Base-by-base conservation (phyloP, 2,888 invertebrate species). In the Ophioninae sp. region DNA sequence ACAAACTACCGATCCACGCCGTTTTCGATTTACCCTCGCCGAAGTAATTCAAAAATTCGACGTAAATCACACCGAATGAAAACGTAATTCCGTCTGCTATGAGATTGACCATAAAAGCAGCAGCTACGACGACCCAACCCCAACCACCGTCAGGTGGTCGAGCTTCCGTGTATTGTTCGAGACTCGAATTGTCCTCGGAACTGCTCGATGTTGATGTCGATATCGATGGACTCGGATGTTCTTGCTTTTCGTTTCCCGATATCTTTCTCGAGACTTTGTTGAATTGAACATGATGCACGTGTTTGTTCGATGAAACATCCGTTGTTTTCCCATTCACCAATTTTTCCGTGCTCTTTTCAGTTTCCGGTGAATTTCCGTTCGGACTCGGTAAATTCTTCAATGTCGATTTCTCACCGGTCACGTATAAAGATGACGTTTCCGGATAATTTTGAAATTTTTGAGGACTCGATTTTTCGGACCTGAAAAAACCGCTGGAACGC, bases 71-170 rank as follows among this genome's bases (percentile, higher is more conserved):
- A 78, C 98, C 98, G 93, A 98, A 98, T 86, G 97, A 97, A 93
- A 98, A 98, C 0, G 97, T 97, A 87, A 98, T 96, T 2, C 98
- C 98, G 92, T 98, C 98, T 61, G 97, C 97, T 88, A 98, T 97
- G 85, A 98, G 94, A 92, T 98, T 98, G 85, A 98, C 96, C 93
- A 98, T 94, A 92, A 98, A 98, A 0, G 97, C 96, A 37, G 97
- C 97, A 83, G 96, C 95, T 0, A 98, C 98, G 73, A 98, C 95
- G 44, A 98, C 96, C 98, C 98, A 98, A 6, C 98, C 98, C 96
- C 97, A 98, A 17, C 98, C 98, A 10, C 97, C 98, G 92, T 98
- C 98, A 1, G 97, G 97, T 0, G 96, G 96, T 23, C 95, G 93
- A 0, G 96, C 95, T 91, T 96, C 96, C 8, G 96, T 94, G 88